Conservation (phyloP, 1,140 invertebrate species). For the Idris sp. region DNA sequence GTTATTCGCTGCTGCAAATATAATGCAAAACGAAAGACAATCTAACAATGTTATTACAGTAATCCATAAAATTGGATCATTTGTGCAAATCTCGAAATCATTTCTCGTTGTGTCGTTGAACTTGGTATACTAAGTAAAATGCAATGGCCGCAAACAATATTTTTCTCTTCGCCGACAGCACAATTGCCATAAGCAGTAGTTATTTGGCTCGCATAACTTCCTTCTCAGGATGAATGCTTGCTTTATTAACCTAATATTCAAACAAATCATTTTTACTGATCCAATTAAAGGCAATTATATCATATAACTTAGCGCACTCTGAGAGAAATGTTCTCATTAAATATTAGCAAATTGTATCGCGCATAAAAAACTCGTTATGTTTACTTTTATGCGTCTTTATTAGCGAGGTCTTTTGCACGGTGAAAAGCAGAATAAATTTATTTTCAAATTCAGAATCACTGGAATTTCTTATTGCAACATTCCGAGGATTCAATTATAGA, state of each 20-base stretch:
- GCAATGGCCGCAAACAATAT: conserved; percentile 63
- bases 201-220: conserved; percentile 61
- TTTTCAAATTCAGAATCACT: too few relatives aligned
- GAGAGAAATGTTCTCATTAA: conserved; percentile 53
- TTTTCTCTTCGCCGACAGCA: conserved; percentile 60
- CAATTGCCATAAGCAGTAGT: conserved; percentile 60
- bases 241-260: conserved; percentile 60
- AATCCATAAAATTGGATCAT: conserved; percentile 50
- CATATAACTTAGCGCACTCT: conserved; percentile 25
- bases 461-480: too few relatives aligned
- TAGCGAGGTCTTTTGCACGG: conserved; percentile 32
- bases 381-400: conserved; percentile 48
- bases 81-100: conserved; percentile 36
- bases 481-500: not conserved
- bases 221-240: conserved; percentile 61
- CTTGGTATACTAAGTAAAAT: conserved; percentile 55
- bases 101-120: conserved; percentile 53
- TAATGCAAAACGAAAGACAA: conserved; percentile 29
- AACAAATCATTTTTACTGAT: conserved; percentile 63
- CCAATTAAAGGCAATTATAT: conserved; percentile 63
- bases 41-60: conserved; percentile 37
- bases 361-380: conserved; percentile 52
- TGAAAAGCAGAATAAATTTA: not conserved
- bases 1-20: conserved; percentile 4
- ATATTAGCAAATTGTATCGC: conserved; percentile 52